Conservation (phyloP, 2,888 invertebrate species). For the Drosophila ustulata region DNA sequence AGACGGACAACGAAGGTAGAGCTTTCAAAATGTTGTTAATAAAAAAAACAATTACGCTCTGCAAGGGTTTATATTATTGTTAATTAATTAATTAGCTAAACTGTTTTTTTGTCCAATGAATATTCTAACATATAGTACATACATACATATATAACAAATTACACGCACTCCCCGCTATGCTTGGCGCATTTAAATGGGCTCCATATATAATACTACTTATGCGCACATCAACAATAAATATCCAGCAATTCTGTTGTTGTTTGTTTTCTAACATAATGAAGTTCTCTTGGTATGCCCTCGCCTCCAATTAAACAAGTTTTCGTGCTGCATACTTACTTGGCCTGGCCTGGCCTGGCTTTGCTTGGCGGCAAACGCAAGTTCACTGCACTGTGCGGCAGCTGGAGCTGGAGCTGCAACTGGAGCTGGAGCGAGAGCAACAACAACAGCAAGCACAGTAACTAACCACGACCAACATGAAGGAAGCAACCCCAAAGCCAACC, state of each 20-base stretch:
- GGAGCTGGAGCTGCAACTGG: not conserved
- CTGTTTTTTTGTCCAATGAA: not conserved
- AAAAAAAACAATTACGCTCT: not conserved
- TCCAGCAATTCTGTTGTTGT: slow-evolving; percentile 4
- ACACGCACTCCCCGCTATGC: not conserved
- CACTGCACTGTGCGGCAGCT: slow-evolving; percentile 61
- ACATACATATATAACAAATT: not conserved
- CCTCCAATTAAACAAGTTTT: slow-evolving; percentile 61
- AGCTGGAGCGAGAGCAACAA: not conserved
- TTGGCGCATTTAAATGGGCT: not conserved
- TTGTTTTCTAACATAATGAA: slow-evolving; percentile 43
- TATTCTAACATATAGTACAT: not conserved
- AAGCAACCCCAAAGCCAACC: slow-evolving; percentile 37
- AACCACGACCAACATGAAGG: slow-evolving; percentile 25
- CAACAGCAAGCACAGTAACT: slow-evolving; percentile 27
- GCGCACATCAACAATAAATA: slow-evolving; percentile 42
- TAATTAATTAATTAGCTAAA: not conserved
- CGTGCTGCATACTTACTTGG: slow-evolving; percentile 62
- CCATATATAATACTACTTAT: slow-evolving; percentile 19
- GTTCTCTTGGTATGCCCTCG: slow-evolving; percentile 33
- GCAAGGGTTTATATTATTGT: not conserved
- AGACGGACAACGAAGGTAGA: too few relatives aligned
- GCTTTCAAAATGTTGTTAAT: not conserved
- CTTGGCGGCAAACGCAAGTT: slow-evolving; percentile 50
- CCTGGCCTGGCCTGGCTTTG: not conserved